A percentile compares a stretch with the other conserved stretches of the same genome.
phyloP scores from a whole-genome alignment of 2,113 vertebrate species.

The Poeciliopsis retropinna region DNA sequence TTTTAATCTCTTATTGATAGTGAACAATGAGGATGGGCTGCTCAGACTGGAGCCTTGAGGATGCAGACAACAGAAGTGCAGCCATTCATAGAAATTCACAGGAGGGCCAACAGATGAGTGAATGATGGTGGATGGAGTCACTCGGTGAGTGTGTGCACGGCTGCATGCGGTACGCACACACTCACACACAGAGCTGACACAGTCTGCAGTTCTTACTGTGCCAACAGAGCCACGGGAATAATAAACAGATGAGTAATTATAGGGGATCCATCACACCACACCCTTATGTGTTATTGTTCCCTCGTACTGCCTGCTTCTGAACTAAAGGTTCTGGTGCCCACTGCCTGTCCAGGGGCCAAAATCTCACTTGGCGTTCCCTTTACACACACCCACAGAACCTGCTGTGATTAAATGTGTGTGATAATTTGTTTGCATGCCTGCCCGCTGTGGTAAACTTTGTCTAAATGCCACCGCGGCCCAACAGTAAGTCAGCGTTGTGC shows the following conservation, averaged over 20 bases:
- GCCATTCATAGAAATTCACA: slow-evolving; percentile 46
- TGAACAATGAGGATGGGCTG: background rate
- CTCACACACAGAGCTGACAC: slow-evolving; percentile 3
- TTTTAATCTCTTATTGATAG: slow-evolving; percentile 6
- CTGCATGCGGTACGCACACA: background rate
- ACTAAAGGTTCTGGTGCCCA: slow-evolving; percentile 51
- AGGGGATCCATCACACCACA: slow-evolving; percentile 45
- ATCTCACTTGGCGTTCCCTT: slow-evolving; percentile 70
- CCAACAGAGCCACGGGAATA: slow-evolving; percentile 32
- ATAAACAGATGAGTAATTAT: slow-evolving; percentile 69
- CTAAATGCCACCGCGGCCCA: slow-evolving; percentile 58
- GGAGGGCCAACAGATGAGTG: slow-evolving; percentile 37
- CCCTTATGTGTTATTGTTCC: slow-evolving; percentile 46
- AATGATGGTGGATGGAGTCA: slow-evolving; percentile 28
- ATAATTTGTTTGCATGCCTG: slow-evolving; percentile 9
- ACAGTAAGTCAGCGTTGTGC: slow-evolving; percentile 48
- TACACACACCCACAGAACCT: slow-evolving; percentile 64
- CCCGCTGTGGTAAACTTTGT: slow-evolving; percentile 45
- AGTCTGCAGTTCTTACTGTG: slow-evolving; percentile 3
- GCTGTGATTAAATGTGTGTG: slow-evolving; percentile 45
- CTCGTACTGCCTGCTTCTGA: slow-evolving; percentile 57
- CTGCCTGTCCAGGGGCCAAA: slow-evolving; percentile 43
- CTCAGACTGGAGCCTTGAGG: slow-evolving; percentile 18
- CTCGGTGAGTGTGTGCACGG: background rate
- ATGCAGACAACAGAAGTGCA: slow-evolving; percentile 18